Evolutionary conservation across 2,888 invertebrate genomes (phyloP), one percentile per base, ranked within the genome.

Genomic region (Villa cingulata): DNA sequence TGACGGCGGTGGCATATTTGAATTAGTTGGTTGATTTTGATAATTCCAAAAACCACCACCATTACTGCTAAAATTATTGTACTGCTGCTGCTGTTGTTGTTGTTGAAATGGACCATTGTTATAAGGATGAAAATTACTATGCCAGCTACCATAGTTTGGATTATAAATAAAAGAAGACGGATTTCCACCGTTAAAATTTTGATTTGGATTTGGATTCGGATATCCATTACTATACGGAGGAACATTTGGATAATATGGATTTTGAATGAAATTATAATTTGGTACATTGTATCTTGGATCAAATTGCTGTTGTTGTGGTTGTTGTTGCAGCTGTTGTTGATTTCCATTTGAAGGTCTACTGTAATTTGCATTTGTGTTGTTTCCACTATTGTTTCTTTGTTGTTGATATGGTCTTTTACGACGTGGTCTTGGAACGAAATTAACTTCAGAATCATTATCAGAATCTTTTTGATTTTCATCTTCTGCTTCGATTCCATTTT

Each of bases 131-230:
- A 60, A 66, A 51, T 66, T 66, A 3, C 63, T 62, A 45, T 66
- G 66, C 66, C 66, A 66, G 36, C 65, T 64, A 42, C 58, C 59
- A 1, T 60, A 56, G 51, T 58, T 57, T 5, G 58, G 58, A 51
- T 59, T 60, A n/a, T 60, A 60, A 51, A n/a, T n/a, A n/a, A n/a
- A n/a, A n/a, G n/a, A n/a, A n/a, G n/a, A n/a, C n/a, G n/a, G n/a
- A n/a, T n/a, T n/a, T n/a, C n/a, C n/a, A n/a, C n/a, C n/a, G n/a
- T n/a, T n/a, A n/a, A n/a, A n/a, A n/a, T n/a, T n/a, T n/a, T n/a
- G n/a, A n/a, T n/a, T n/a, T n/a, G n/a, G n/a, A n/a, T n/a, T n/a
- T n/a, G n/a, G n/a, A n/a, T n/a, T n/a, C n/a, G n/a, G n/a, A n/a
- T n/a, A n/a, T n/a, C n/a, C n/a, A n/a, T n/a, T n/a, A n/a, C 59